phyloP scores from a whole-genome alignment of 1,140 invertebrate genomes.

The Venustaconcha ellipsiformis region DNA sequence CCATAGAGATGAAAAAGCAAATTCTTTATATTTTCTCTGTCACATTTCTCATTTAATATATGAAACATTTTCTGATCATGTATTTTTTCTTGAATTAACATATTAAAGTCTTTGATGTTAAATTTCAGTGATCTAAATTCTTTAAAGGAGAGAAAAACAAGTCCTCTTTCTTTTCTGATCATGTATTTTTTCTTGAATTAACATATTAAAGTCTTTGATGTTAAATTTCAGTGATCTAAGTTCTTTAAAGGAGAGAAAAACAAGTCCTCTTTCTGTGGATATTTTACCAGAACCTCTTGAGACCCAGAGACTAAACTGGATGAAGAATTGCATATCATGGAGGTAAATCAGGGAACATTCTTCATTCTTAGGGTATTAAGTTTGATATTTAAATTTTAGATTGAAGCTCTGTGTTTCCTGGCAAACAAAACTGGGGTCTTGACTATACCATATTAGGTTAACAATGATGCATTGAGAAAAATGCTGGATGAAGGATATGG shows the following conservation, averaged over 20 bases:
- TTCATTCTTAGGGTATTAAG: background rate
- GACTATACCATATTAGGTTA: background rate
- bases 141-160: constrained; percentile 1
- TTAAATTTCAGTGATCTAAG: background rate
- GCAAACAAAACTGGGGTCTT: background rate
- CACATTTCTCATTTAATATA: background rate
- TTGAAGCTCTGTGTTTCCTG: background rate
- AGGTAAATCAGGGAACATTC: constrained; percentile 39
- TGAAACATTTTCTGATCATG: background rate
- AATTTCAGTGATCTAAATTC: background rate
- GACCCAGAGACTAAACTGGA: constrained; percentile 46
- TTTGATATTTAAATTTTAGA: background rate
- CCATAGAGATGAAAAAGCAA: background rate
- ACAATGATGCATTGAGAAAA: background rate
- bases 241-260: constrained; percentile 3
- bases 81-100: background rate
- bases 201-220: background rate
- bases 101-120: background rate
- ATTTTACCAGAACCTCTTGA: constrained; percentile 42
- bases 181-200: background rate
- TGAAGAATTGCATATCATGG: constrained; percentile 60
- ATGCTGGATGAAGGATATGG: background rate
- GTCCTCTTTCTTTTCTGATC: too few species aligned
- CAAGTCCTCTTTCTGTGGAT: constrained; percentile 11
- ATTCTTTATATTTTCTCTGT: background rate